Base-by-base conservation (phyloP, 2,113 vertebrate species). In the Prolemur simus region DNA sequence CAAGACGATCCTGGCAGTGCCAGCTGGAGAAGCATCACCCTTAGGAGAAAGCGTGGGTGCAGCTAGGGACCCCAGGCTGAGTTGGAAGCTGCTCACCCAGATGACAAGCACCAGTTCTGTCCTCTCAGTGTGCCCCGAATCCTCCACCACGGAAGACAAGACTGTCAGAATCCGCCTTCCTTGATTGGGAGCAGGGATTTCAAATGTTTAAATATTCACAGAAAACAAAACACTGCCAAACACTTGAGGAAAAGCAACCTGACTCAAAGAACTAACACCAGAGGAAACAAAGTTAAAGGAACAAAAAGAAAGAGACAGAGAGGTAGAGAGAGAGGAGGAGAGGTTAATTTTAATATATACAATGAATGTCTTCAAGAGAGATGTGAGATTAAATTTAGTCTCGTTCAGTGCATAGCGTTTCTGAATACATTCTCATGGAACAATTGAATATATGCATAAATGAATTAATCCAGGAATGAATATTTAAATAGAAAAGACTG, bases 131-230 rank as follows among this genome's bases (percentile, higher is more conserved):
- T 1, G 20, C 5, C 8, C 21, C 14, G 71, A 39, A 17, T 20
- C 34, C 15, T 42, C 42, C 6, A 4, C 21, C 25, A 9, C 0
- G 5, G 25, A 34, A 21, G 42, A 52, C 42, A 32, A 9, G 23
- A 37, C 10, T 21, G 0, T 15, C 42, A 89, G 78, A 45, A 29
- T 23, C 27, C 29, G n/a, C 18, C 14, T 54, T 47, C 21, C 45
- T 47, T 8, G 0, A 15, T 7, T 3, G 23, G 0, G 6, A 60
- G 18, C 21, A 12, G 37, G 42, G 17, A 6, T 4, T 54, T 71
- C 14, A 39, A 13, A 17, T 8, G 15, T 4, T 15, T 27, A 4
- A 5, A 17, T 2, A 39, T 25, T 23, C 64, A 21, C 47, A 84
- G 84, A 73, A 49, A 76, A 10, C 13, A 14, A 60, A 60, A 1